Conservation (phyloP, 2,888 invertebrate genomes). For the Apamea monoglypha region DNA sequence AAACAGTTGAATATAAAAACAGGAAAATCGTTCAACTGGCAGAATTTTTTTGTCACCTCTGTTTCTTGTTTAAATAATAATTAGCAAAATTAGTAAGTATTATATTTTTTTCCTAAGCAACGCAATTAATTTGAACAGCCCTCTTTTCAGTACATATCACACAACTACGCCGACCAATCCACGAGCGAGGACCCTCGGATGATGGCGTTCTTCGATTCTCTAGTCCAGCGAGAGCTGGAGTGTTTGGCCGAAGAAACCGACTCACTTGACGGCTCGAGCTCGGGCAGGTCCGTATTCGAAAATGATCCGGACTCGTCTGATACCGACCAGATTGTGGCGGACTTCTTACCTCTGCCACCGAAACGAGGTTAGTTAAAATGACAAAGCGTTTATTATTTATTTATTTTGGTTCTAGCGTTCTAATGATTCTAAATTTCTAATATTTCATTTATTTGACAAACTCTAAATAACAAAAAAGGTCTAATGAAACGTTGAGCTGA, state of each 20-base stretch:
- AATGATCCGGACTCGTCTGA: slow-evolving; percentile 83
- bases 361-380: slow-evolving; percentile 77
- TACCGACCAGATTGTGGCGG: slow-evolving; percentile 80
- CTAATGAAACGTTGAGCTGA: not conserved
- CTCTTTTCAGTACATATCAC: slow-evolving; percentile 92
- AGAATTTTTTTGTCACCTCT: no score
- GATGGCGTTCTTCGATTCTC: slow-evolving; percentile 99
- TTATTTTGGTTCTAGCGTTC: no score
- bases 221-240: slow-evolving; percentile 97
- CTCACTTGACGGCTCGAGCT: slow-evolving; percentile 82
- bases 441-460: not conserved
- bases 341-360: slow-evolving; percentile 81
- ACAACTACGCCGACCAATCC: slow-evolving; percentile 97
- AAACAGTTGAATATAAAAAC: not conserved
- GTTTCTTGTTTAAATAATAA: not conserved
- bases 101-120: not conserved
- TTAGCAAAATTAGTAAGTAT: not conserved
- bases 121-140: slow-evolving; percentile 34
- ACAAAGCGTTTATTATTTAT: no score
- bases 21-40: not conserved
- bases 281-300: slow-evolving; percentile 72
- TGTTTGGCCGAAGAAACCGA: slow-evolving; percentile 91
- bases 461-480: not conserved
- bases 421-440: not conserved
- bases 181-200: slow-evolving; percentile 97